Evolutionary conservation across 2,113 vertebrate genomes (phyloP), one percentile per base, ranked within the genome.

Genomic region (Motacilla alba): DNA sequence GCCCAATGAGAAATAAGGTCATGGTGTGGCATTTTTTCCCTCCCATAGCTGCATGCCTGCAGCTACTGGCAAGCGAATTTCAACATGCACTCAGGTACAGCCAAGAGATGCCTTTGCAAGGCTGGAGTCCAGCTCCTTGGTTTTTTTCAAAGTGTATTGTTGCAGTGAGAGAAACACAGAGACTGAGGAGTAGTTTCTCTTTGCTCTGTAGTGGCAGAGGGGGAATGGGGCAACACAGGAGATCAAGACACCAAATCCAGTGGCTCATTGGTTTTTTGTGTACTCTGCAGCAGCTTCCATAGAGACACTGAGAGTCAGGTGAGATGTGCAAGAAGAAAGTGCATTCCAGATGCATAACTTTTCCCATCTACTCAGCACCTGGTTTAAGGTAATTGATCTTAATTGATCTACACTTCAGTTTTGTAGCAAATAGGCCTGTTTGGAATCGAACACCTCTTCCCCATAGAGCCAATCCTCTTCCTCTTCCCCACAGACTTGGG

Each of bases 371-470:
- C 91, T 94, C 76, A 52, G 69, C 83, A 91, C 73, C 83, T 93
- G 89, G 30, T 84, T 88, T 84, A 62, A 89, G 89, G 89, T 93
- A 87, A 92, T 89, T 75, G 86, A 79, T 82, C 83, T 95, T 84
- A 60, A 84, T 35, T 35, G 35, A 35, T 35, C 35, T 41, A 27
- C 43, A 28, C 43, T 4, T 52, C 41, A 78, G 64, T 94, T 93
- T 60, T 87, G 84, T 33, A 79, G 81, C 53, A 82, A 68, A 43
- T 20, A 39, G 41, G 10, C 8, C 20, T 75, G 5, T 75, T 67
- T 89, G 56, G 74, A 79, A 44, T n/a, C 5, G 13, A 75, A 18
- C 24, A 53, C 15, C 23, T 30, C 52, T 77, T 73, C 41, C 63
- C 30, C 33, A 37, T 10, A 50, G 28, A 64, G 26, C 28, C 24